Conservation (phyloP, 2,797 vertebrate genomes). For the Nannoperca australis region DNA sequence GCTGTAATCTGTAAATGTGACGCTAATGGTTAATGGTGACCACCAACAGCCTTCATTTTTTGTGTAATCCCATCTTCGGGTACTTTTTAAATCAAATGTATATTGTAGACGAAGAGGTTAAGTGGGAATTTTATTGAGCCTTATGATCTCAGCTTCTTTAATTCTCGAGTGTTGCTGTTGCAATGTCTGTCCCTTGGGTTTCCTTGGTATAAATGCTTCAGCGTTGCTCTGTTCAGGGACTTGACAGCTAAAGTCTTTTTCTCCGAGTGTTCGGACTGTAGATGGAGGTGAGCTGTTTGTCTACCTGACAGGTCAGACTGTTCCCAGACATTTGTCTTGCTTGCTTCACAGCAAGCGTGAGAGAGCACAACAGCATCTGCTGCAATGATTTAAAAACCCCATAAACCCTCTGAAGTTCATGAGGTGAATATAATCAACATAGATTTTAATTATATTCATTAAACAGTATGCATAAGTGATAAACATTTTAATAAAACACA, state of each 20-base stretch:
- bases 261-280: not conserved
- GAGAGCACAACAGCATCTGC: constrained; percentile 34
- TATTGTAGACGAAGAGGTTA: not conserved
- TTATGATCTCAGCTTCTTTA: not conserved
- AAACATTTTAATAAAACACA: constrained; percentile 16
- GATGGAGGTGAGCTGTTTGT: constrained; percentile 46
- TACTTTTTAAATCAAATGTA: constrained; percentile 2
- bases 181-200: not conserved
- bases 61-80: constrained; percentile 15
- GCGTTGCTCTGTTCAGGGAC: not conserved
- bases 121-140: not conserved
- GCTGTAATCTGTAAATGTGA: constrained; percentile 32
- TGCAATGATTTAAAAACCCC: constrained; percentile 24
- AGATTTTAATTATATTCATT: constrained; percentile 36
- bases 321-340: constrained; percentile 53
- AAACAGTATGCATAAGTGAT: constrained; percentile 27
- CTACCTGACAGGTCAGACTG: constrained; percentile 69
- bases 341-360: constrained; percentile 35
- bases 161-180: constrained; percentile 1
- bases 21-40: constrained; percentile 22
- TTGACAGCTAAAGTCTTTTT: constrained; percentile 28
- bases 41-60: constrained; percentile 1
- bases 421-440: constrained; percentile 23
- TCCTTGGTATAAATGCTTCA: not conserved
- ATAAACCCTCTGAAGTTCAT: constrained; percentile 12